phyloP scores from a whole-genome alignment of 2,113 vertebrate genomes.

The Eupsittula cactorum region DNA sequence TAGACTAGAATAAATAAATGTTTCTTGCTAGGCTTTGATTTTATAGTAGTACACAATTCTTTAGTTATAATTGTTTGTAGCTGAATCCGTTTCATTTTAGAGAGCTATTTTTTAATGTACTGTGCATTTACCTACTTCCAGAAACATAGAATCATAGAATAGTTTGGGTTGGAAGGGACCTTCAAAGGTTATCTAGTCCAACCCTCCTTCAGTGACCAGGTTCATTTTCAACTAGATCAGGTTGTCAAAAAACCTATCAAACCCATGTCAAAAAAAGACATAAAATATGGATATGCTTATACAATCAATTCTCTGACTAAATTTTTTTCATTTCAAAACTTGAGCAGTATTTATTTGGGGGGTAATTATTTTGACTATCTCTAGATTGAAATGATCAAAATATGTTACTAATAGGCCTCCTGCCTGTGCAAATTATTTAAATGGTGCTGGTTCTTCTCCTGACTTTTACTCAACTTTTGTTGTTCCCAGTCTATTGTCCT shows the following conservation, averaged over 20 bases:
- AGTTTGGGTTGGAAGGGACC: not conserved
- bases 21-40: not conserved
- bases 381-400: not conserved
- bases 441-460: not conserved
- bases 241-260: not conserved
- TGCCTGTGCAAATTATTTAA: not conserved
- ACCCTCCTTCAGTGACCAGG: not conserved
- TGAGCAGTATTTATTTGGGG: not conserved
- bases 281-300: not conserved
- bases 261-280: not conserved
- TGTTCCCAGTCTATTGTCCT: not conserved
- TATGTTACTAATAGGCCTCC: not conserved
- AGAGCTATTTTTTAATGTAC: not conserved
- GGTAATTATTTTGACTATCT: not conserved
- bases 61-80: not conserved
- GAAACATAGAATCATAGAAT: not conserved
- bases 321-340: not conserved
- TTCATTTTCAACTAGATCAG: not conserved
- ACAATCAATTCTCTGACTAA: not conserved
- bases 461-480: not conserved
- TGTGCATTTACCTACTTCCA: not conserved
- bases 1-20: not conserved
- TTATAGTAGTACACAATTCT: not conserved
- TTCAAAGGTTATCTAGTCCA: not conserved
- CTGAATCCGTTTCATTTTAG: not conserved